Conservation (phyloP, 1,140 invertebrate species). For the Macrotrachela quadricornifera region DNA sequence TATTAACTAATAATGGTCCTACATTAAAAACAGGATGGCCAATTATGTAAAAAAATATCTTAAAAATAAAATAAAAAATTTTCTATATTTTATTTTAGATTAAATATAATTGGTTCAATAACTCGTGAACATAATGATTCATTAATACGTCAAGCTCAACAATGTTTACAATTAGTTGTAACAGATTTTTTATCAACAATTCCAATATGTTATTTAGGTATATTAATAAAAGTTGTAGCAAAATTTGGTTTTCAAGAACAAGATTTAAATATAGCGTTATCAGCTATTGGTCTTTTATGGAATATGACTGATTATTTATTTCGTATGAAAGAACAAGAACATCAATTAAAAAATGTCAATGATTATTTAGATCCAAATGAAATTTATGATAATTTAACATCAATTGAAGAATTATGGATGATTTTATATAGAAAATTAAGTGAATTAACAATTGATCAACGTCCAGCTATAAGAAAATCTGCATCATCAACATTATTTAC, state of each 20-base stretch:
- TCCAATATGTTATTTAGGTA: slow-evolving; percentile 60
- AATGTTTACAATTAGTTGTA: slow-evolving; percentile 83
- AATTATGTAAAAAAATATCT: slow-evolving; percentile 24
- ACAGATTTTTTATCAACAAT: slow-evolving; percentile 76
- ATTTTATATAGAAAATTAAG: slow-evolving; percentile 38
- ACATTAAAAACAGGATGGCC: slow-evolving; percentile 78
- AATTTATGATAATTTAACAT: no score
- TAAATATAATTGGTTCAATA: slow-evolving; percentile 5
- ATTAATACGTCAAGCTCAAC: slow-evolving; percentile 73
- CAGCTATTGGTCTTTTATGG: slow-evolving; percentile 83
- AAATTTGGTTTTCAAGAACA: slow-evolving; percentile 87
- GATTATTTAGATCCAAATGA: not conserved
- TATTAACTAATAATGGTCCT: slow-evolving; percentile 74
- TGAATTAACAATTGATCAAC: slow-evolving; percentile 75
- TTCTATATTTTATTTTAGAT: not conserved
- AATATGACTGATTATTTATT: slow-evolving; percentile 14
- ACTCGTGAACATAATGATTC: slow-evolving; percentile 42
- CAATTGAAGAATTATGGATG: slow-evolving; percentile 6
- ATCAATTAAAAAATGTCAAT: not conserved
- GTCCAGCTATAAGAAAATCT: slow-evolving; percentile 88
- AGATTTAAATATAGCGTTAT: slow-evolving; percentile 92
- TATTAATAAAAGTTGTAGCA: slow-evolving; percentile 75
- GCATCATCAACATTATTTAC: slow-evolving; percentile 93
- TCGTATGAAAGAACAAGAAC: slow-evolving; percentile 3
- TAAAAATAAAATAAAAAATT: slow-evolving; percentile 5